Conservation (phyloP, 2,888 invertebrate genomes). For the Drosophila eohydei region DNA sequence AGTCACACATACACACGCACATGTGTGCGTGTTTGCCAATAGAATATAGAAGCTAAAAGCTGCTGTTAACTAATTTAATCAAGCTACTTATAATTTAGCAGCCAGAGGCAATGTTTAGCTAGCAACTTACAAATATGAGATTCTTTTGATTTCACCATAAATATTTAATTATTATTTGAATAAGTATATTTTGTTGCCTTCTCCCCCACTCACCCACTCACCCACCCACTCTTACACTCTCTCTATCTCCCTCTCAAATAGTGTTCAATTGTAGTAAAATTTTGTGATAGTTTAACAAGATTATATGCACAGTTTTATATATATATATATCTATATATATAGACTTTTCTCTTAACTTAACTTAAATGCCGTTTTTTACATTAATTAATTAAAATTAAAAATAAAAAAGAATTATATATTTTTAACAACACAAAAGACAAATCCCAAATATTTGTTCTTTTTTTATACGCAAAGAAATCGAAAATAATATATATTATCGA, state of each 20-base stretch:
- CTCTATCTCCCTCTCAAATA: slow-evolving; percentile 20
- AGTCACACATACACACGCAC: slow-evolving; percentile 14
- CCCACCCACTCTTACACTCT: neutral
- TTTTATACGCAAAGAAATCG: neutral
- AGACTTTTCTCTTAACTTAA: slow-evolving; percentile 6
- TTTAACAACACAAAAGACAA: slow-evolving; percentile 52
- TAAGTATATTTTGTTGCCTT: neutral
- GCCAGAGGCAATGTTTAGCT: slow-evolving; percentile 38
- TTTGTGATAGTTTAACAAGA: slow-evolving; percentile 66
- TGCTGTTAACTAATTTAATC: slow-evolving; percentile 44
- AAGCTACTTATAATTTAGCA: slow-evolving; percentile 44
- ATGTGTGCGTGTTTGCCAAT: slow-evolving; percentile 43
- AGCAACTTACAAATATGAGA: slow-evolving; percentile 4
- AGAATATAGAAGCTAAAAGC: slow-evolving; percentile 57
- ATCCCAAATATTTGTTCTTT: slow-evolving; percentile 14
- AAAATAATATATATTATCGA: slow-evolving; percentile 13
- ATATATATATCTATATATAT: slow-evolving; percentile 12
- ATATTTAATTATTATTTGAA: neutral
- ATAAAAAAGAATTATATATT: neutral
- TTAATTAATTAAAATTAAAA: slow-evolving; percentile 2
- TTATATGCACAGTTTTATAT: slow-evolving; percentile 36
- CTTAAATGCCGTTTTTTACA: slow-evolving; percentile 2
- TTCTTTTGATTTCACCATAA: slow-evolving; percentile 6
- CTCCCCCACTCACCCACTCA: neutral
- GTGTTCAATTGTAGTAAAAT: slow-evolving; percentile 69